Evolutionary conservation across 2,113 vertebrate species (phyloP).

Genomic region (Zosterops pallidus): DNA sequence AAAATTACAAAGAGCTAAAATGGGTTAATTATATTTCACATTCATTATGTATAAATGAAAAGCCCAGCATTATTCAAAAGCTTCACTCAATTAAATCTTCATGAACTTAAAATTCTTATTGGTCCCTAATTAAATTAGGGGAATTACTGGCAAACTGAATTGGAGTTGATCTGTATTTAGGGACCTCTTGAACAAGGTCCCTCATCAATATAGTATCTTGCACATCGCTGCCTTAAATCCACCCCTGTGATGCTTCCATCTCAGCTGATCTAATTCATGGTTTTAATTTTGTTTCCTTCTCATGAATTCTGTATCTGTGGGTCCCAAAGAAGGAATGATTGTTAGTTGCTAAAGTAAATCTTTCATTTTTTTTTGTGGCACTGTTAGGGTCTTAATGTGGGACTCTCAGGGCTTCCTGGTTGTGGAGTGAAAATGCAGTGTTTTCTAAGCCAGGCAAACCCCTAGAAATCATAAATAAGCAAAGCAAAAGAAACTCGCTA

Average conservation of each 20-base stretch:
- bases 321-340: neutral
- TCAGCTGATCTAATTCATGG: neutral
- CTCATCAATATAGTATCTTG: neutral
- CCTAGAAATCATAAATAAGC: neutral
- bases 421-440: neutral
- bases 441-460: neutral
- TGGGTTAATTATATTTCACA: conserved; percentile 62
- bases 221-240: neutral
- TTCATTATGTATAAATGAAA: conserved; percentile 61
- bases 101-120: conserved; percentile 53
- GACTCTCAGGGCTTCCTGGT: neutral
- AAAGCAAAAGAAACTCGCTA: neutral
- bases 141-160: conserved; percentile 25
- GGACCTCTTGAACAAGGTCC: conserved; percentile 16
- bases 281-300: conserved; percentile 19
- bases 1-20: conserved; percentile 44
- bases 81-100: conserved; percentile 61
- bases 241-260: neutral
- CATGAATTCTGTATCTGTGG: neutral
- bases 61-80: conserved; percentile 51
- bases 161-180: conserved; percentile 15
- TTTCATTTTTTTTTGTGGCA: neutral
- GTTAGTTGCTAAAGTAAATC: neutral
- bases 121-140: conserved; percentile 47
- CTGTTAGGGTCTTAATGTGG: neutral